Conservation (phyloP, 1,140 invertebrate species). For the Halyomorpha halys region DNA sequence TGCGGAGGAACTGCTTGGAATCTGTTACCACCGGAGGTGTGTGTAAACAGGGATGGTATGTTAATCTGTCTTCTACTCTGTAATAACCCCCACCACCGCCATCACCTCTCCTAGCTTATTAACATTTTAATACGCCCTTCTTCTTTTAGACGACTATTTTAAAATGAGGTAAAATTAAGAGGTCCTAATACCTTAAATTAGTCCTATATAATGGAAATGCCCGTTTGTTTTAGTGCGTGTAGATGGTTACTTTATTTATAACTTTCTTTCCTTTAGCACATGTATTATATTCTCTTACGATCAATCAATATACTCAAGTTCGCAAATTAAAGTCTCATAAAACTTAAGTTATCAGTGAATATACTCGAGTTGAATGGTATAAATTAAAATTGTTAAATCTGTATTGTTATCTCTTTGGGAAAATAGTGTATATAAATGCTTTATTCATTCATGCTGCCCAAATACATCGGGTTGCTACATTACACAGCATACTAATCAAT, state of each 20-base stretch:
- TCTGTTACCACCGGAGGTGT: conserved; percentile 3
- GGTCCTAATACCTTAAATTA: conserved; percentile 11
- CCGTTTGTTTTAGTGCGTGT: background rate
- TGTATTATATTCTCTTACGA: too few species aligned
- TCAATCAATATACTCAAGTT: too few species aligned
- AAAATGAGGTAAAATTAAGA: conserved; percentile 14
- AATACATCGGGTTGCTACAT: too few species aligned
- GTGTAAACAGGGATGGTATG: conserved; percentile 11
- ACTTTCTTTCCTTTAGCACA: background rate
- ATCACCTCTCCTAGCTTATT: background rate
- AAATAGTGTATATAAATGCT: too few species aligned
- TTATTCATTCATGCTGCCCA: too few species aligned
- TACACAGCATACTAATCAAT: too few species aligned
- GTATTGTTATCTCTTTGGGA: too few species aligned
- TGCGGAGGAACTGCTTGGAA: too few species aligned
- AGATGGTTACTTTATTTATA: conserved; percentile 9
- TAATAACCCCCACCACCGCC: conserved; percentile 11
- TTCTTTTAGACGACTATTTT: conserved; percentile 8
- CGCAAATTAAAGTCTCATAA: too few species aligned
- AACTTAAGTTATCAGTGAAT: too few species aligned
- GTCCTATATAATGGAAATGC: background rate
- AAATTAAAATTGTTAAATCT: too few species aligned
- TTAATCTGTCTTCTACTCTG: background rate
- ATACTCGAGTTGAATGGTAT: too few species aligned
- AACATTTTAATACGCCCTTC: conserved; percentile 8